phyloP scores from a whole-genome alignment of 2,797 vertebrate genomes.

The Notoglanidium macrostoma region DNA sequence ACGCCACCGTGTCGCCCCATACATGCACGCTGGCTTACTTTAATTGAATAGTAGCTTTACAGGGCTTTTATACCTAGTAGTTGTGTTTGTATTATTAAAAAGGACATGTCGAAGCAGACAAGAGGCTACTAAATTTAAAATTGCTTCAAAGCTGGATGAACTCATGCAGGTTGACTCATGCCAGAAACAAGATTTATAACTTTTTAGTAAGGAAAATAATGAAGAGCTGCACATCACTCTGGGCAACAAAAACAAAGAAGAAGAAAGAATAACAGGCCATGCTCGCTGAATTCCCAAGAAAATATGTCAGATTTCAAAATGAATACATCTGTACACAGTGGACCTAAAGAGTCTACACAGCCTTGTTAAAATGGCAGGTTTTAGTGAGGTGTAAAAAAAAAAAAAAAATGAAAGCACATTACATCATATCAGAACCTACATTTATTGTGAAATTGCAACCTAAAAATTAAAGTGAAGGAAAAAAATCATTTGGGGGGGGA shows the following conservation, averaged over 20 bases:
- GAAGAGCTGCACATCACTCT: background rate
- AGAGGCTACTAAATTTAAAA: background rate
- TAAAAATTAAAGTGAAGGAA: too few relatives aligned
- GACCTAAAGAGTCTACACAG: too few relatives aligned
- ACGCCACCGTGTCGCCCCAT: background rate
- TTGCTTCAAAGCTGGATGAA: background rate
- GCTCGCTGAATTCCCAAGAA: background rate
- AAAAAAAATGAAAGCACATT: too few relatives aligned
- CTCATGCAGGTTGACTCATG: background rate
- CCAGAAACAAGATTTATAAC: background rate
- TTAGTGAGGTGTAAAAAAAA: too few relatives aligned
- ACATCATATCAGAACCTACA: too few relatives aligned
- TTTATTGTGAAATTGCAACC: too few relatives aligned
- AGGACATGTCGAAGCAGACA: background rate
- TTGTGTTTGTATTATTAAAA: background rate
- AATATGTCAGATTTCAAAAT: background rate
- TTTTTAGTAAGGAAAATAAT: constrained; percentile 8
- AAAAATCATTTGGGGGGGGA: too few relatives aligned
- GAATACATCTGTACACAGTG: background rate
- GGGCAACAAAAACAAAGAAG: background rate
- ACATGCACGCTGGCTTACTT: background rate
- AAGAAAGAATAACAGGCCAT: background rate
- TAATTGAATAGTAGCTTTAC: background rate
- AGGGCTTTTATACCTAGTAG: background rate
- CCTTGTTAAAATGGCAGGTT: too few relatives aligned